Evolutionary conservation across 2,797 vertebrate species (phyloP).

Genomic region (Microctenopoma lineatum): DNA sequence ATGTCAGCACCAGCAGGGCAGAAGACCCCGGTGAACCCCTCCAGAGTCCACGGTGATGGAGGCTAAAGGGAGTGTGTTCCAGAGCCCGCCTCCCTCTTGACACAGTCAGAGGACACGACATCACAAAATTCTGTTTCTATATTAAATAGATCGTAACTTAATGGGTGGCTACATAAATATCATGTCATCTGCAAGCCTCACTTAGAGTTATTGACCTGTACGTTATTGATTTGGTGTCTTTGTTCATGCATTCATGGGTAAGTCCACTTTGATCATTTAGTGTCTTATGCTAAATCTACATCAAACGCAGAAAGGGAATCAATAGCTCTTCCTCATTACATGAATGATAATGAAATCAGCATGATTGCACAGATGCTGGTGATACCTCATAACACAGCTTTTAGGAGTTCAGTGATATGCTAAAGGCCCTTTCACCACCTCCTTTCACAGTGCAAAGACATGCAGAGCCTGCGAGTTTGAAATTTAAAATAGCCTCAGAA

Average conservation of each 20-base stretch:
- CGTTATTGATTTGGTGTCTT: constrained; percentile 79
- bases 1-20: constrained; percentile 79
- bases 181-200: constrained; percentile 62
- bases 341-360: constrained; percentile 76
- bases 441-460: background rate
- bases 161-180: constrained; percentile 69
- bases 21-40: constrained; percentile 62
- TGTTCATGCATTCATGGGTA: constrained; percentile 76
- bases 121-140: constrained; percentile 39
- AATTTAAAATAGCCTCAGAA: background rate
- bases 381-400: constrained; percentile 49
- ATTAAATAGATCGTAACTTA: constrained; percentile 30
- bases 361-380: constrained; percentile 56
- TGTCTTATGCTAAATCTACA: constrained; percentile 73
- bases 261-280: constrained; percentile 78
- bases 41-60: constrained; percentile 54
- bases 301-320: constrained; percentile 69
- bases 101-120: constrained; percentile 39
- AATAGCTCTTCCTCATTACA: constrained; percentile 64
- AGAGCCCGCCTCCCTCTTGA: constrained; percentile 35
- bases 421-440: constrained; percentile 28
- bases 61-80: constrained; percentile 62
- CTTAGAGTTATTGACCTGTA: constrained; percentile 76
- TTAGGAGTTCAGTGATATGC: constrained; percentile 16
- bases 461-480: background rate